Evolutionary conservation across 2,888 invertebrate genomes (phyloP).

Genomic region (Nomada goodeniana): DNA sequence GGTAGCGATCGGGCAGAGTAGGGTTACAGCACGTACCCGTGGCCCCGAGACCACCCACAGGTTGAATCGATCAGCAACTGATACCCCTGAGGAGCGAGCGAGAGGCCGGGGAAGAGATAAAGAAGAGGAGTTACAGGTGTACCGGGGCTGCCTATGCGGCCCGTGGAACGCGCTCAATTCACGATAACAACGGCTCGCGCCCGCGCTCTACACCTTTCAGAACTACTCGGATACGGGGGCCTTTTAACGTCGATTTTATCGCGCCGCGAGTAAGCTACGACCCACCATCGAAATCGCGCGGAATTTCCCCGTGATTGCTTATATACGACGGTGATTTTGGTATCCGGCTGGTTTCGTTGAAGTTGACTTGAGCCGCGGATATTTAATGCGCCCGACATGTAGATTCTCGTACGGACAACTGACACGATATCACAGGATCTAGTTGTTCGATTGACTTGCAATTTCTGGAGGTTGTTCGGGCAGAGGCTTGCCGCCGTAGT

Average conservation of each 20-base stretch:
- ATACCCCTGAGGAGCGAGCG: constrained; percentile 70
- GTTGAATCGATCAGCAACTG: constrained; percentile 82
- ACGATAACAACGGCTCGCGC: constrained; percentile 74
- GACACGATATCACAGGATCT: no score
- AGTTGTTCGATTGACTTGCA: no score
- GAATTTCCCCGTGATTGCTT: constrained; percentile 42
- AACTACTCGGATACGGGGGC: constrained; percentile 70
- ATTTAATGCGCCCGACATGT: not conserved
- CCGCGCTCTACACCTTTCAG: constrained; percentile 49
- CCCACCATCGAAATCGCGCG: constrained; percentile 61
- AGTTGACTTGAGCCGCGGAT: not conserved
- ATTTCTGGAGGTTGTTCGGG: no score
- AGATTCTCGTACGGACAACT: no score
- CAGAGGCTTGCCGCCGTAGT: no score
- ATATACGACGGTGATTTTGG: not conserved
- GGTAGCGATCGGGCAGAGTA: constrained; percentile 76
- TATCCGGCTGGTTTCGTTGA: not conserved
- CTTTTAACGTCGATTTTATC: constrained; percentile 79
- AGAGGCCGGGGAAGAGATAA: constrained; percentile 59
- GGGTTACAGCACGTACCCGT: constrained; percentile 78
- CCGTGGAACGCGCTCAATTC: constrained; percentile 75
- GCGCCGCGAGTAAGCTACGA: constrained; percentile 71
- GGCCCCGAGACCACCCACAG: constrained; percentile 81
- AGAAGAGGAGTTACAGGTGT: constrained; percentile 80
- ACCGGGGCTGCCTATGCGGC: constrained; percentile 69